Evolutionary conservation across 2,888 invertebrate genomes (phyloP), one percentile per base, ranked within the genome.

Genomic region (Himalopsyche anomala): DNA sequence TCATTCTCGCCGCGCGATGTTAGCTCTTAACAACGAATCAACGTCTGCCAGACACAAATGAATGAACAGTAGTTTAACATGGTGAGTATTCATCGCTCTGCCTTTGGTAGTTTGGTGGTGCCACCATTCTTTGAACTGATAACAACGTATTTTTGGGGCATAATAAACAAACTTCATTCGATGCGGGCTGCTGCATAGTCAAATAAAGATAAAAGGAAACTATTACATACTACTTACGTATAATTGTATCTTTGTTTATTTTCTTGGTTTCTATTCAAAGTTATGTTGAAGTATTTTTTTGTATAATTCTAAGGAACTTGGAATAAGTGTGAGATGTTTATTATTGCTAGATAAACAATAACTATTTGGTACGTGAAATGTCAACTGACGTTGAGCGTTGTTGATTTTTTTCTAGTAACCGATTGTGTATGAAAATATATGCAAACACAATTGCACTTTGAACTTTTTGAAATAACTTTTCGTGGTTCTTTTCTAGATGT

Each of bases 21-120:
- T 80, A 74, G 74, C 74, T 74, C 74, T 74, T 74, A 74, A 74
- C 74, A 74, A 74, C 74, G 74, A 74, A 74, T 74, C 74, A 74
- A 36, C 74, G 28, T 36, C 74, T 36, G 74, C 74, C 74, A 36
- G 74, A 74, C 74, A 74, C 74, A 74, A 84, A 81, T 84, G 84
- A 84, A 84, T 84, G 84, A 84, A 84, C 84, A 84, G 84, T 84
- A 84, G 84, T 84, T 74, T 74, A 74, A 74, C 74, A 74, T 74
- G 74, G 74, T 74, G 74, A 38, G 74, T 74, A 36, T 36, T 36
- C 74, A 74, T 36, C 36, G 74, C 74, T 74, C 74, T 74, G 74
- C 74, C 74, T 36, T 74, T 36, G 74, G 74, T 62, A 28, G 62
- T n/a, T 19, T 62, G 6, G 62, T 74, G 74, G 19, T 74, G 74